Evolutionary conservation across 2,113 vertebrate genomes (phyloP).

Genomic region (Sturnus vulgaris): DNA sequence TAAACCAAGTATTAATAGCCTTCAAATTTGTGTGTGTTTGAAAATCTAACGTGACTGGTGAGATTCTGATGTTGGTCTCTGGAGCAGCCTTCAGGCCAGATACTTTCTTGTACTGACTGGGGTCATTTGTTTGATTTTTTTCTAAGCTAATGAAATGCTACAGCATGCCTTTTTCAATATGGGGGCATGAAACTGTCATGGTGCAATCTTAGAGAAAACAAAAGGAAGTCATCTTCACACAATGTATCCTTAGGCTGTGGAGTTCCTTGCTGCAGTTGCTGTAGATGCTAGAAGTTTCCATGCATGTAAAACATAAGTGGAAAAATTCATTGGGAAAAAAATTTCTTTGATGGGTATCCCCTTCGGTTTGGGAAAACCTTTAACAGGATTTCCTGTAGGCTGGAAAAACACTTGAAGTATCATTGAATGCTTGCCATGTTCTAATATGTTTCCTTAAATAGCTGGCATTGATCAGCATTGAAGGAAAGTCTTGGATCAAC

Average conservation of each 20-base stretch:
- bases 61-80: not conserved
- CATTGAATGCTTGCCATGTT: not conserved
- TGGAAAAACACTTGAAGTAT: not conserved
- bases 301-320: not conserved
- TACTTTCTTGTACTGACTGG: not conserved
- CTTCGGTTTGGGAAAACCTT: not conserved
- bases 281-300: not conserved
- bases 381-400: not conserved
- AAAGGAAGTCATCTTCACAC: not conserved
- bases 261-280: not conserved
- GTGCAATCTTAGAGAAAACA: not conserved
- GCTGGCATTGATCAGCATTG: not conserved
- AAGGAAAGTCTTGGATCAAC: not conserved
- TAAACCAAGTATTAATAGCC: not conserved
- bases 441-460: not conserved
- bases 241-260: not conserved
- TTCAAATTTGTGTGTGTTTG: not conserved
- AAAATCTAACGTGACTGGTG: not conserved
- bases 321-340: not conserved
- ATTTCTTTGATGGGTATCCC: not conserved
- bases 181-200: not conserved
- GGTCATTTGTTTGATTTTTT: not conserved
- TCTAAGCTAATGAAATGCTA: not conserved
- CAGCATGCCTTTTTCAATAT: not conserved
- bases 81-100: not conserved